Evolutionary conservation across 2,797 vertebrate genomes (phyloP).

Genomic region (Cynodonichthys magdalenae): DNA sequence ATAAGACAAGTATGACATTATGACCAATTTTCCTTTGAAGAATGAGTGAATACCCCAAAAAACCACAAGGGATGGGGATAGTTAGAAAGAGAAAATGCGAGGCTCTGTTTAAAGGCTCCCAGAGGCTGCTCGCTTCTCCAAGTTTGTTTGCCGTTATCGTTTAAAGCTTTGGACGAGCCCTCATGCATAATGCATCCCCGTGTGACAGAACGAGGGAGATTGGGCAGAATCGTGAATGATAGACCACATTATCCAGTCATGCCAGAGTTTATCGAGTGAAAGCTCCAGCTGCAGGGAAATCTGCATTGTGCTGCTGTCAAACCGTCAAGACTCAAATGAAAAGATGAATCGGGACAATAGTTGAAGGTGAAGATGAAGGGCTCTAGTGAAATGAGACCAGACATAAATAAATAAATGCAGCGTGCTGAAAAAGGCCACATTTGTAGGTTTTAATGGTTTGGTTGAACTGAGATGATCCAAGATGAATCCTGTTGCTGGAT

Average conservation of each 20-base stretch:
- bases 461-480: neutral
- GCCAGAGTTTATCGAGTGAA: constrained; percentile 44
- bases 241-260: constrained; percentile 49
- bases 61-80: constrained; percentile 9
- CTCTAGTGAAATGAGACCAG: neutral
- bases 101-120: neutral
- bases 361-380: neutral
- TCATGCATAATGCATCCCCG: constrained; percentile 55
- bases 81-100: constrained; percentile 6
- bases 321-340: constrained; percentile 24
- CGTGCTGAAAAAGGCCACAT: neutral
- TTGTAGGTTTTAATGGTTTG: neutral
- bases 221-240: constrained; percentile 23
- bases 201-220: constrained; percentile 52
- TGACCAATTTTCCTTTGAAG: too few species aligned
- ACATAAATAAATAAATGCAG: constrained; percentile 3
- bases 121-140: constrained; percentile 7
- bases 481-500: neutral
- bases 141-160: constrained; percentile 41
- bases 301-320: constrained; percentile 37
- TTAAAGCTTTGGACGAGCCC: constrained; percentile 40
- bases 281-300: constrained; percentile 26
- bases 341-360: constrained; percentile 13
- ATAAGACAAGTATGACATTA: too few species aligned
- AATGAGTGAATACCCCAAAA: neutral